Percentiles rank a stretch among this genome's conserved stretches.
phyloP scores from a whole-genome alignment of 2,888 invertebrate genomes.

The Diogma glabrata region DNA sequence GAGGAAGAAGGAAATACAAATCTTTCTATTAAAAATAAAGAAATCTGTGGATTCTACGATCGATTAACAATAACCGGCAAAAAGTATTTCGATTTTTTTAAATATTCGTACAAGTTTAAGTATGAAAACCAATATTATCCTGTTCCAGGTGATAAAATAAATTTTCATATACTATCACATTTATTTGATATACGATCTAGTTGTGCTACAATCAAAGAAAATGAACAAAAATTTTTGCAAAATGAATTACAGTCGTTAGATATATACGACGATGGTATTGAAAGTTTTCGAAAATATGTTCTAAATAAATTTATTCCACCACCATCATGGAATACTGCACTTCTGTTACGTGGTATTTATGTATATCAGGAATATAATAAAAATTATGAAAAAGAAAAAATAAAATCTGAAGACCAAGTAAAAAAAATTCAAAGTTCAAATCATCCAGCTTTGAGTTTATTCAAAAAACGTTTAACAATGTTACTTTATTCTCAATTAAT shows the following conservation, averaged over 20 bases:
- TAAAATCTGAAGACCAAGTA: background rate
- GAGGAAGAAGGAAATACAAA: too few species aligned
- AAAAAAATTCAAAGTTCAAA: background rate
- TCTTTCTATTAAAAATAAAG: conserved; percentile 5
- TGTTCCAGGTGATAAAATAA: too few species aligned
- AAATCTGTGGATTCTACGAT: background rate
- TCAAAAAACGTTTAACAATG: background rate
- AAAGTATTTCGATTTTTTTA: conserved; percentile 26
- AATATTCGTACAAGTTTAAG: conserved; percentile 27
- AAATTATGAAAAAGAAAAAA: background rate
- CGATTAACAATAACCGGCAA: conserved; percentile 18
- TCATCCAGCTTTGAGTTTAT: background rate
- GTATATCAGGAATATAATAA: background rate
- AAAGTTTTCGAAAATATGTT: too few species aligned
- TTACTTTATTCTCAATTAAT: conserved; percentile 1
- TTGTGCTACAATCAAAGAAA: too few species aligned
- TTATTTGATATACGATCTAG: too few species aligned
- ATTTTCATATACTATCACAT: too few species aligned
- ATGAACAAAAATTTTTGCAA: too few species aligned
- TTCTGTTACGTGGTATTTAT: background rate
- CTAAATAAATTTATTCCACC: too few species aligned
- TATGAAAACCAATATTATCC: too few species aligned
- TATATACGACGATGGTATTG: background rate
- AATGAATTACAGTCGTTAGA: background rate
- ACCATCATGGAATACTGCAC: background rate